Base-by-base conservation (phyloP, 2,888 invertebrate species). In the Pachycephus smyrnensis region DNA sequence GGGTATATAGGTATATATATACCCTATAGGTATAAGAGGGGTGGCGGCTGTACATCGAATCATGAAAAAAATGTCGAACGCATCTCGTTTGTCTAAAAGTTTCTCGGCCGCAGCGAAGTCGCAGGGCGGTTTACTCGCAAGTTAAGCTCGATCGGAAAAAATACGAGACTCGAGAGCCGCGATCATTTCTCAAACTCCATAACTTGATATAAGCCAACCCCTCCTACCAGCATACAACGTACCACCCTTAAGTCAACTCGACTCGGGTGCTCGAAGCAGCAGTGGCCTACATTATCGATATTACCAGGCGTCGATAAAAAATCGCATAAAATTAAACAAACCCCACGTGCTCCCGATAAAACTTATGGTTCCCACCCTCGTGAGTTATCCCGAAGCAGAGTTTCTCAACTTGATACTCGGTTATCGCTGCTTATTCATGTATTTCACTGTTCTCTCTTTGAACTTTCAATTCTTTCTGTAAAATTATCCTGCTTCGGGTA, bases 241-340 rank as follows among this genome's bases (percentile, higher is more conserved):
- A 23, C 55, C 55, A 12, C 55, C 32, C 31, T n/a, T 32, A 69
- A 31, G 33, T 35, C 76, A 11, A 36, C n/a, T 69, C 69, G 12
- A 33, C 36, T 32, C 31, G 71, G 31, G 12, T 2, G 31, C 71
- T 32, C 71, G 55, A 76, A 75, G 82, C 80, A 85, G 84, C 85
- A 83, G 84, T 84, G 82, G 85, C 88, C 88, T 88, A 89, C 91
- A 90, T 91, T 91, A 91, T 91, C 91, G 90, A 91, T 91, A 91
- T 91, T 91, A 91, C 91, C 90, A 90, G 88, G 87, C 89, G 89
- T 87, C 90, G 90, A 91, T 91, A 91, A 91, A 91, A 90, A 90
- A 91, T 90, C 89, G 89, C 91, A 90, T 91, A 90, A 91, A 91
- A 91, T 91, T 91, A 90, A 89, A 87, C 89, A 90, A 89, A 85